Evolutionary conservation across 37 sponge, comb jelly and placozoan species (phyloP), one percentile per base, ranked within the genome.

Genomic region (Oscarella lobularis): DNA sequence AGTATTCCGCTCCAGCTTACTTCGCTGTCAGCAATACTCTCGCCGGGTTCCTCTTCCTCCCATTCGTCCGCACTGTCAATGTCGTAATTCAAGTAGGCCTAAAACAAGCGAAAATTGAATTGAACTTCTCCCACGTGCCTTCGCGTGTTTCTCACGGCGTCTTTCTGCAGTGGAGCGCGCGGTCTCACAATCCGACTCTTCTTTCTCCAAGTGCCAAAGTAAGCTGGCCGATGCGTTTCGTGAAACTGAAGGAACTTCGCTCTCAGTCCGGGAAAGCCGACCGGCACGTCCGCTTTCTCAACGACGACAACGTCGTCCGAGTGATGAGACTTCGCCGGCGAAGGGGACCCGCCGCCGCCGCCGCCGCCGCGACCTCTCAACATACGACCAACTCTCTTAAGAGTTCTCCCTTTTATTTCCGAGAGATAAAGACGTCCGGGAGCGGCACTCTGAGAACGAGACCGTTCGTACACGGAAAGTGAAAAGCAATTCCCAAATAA

Each of bases 11-110:
- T 27, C 60, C 9, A 9, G 38, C 75, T 41, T 36, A 89, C 94
- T 78, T 86, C 94, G 78, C 87, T 87, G 67, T 78, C 38, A 9
- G 86, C 85, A 29, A 88, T 33, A 39, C 86, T 90, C 75, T 93
- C 93, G 39, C 88, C 93, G 31, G 87, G 86, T 29, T 93, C 91
- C 69, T 94, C 99, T 67, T 94, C 95, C 55, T 94, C 99, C 99
- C 99, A 98, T 71, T 98, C 99, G 6, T 87, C 92, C 72, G 91
- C 99, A 84, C 99, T 98, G 74, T 94, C 95, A 29, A 85, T 79
- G 32, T 83, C 79, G 37, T 83, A 80, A n/a, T 83, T 41, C 34
- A 81, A 14, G 2, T 75, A 32, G 2, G 66, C 39, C 66, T 48
- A 48, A 48, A 48, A 48, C 14, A 27, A 48, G 20, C 60, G 20